phyloP scores from a whole-genome alignment of 1,140 invertebrate species.

The Drosophila murphyi region DNA sequence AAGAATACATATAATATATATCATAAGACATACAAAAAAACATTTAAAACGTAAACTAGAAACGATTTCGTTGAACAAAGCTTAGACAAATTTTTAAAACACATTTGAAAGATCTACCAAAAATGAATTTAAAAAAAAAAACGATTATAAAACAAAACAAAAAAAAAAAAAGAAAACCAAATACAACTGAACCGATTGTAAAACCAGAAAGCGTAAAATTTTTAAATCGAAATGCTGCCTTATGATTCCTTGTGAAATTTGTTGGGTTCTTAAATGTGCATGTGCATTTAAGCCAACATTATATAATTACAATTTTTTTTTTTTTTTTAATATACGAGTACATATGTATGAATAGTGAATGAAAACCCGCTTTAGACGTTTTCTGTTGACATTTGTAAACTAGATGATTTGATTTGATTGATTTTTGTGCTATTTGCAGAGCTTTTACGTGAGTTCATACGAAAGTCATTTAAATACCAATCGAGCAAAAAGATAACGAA shows the following conservation, averaged over 20 bases:
- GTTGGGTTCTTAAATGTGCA: conserved; percentile 56
- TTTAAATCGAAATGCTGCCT: conserved; percentile 76
- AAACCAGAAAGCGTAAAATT: conserved; percentile 35
- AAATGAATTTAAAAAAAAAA: conserved; percentile 23
- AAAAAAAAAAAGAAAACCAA: conserved; percentile 16
- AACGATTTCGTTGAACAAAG: conserved; percentile 50
- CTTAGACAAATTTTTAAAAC: conserved; percentile 78
- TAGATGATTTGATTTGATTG: conserved; percentile 32
- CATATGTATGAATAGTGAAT: conserved; percentile 37
- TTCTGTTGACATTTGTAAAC: conserved; percentile 46
- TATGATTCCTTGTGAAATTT: conserved; percentile 82
- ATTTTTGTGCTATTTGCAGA: conserved; percentile 66
- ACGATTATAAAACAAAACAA: conserved; percentile 2
- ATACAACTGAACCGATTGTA: conserved; percentile 10
- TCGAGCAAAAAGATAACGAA: conserved; percentile 18
- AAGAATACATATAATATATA: conserved; percentile 52
- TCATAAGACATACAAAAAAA: conserved; percentile 32
- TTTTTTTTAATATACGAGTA: conserved; percentile 34
- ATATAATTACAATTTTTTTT: conserved; percentile 41
- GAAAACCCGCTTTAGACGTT: conserved; percentile 62
- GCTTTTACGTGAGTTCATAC: conserved; percentile 53
- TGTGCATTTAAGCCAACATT: conserved; percentile 58
- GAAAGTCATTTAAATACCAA: conserved; percentile 17
- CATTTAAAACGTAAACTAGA: conserved; percentile 50
- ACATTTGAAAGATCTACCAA: conserved; percentile 73